phyloP scores from a whole-genome alignment of 2,888 invertebrate genomes.

The Lomographa bimaculata region DNA sequence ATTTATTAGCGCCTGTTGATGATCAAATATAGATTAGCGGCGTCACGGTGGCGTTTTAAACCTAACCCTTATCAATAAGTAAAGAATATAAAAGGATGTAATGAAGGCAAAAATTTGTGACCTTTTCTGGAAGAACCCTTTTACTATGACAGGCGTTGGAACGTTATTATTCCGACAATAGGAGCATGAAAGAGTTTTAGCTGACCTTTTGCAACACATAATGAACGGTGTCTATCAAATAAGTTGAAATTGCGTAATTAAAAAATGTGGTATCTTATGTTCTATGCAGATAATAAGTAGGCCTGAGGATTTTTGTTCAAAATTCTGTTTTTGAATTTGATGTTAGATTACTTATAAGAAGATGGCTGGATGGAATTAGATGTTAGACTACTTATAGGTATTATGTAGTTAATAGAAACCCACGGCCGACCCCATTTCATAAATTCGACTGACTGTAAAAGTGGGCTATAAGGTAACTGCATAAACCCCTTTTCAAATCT shows the following conservation, averaged over 20 bases:
- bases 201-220: conserved; percentile 9
- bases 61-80: conserved; percentile 26
- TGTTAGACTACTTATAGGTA: too few species aligned
- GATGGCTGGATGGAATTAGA: too few species aligned
- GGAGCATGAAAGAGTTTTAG: conserved; percentile 10
- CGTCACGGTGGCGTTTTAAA: too few species aligned
- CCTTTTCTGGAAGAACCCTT: conserved; percentile 16
- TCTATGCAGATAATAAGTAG: too few species aligned
- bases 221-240: conserved; percentile 14
- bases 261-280: not conserved
- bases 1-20: too few species aligned
- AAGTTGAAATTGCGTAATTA: conserved; percentile 4
- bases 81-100: conserved; percentile 17
- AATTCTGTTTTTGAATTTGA: not conserved
- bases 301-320: not conserved
- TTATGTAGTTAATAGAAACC: too few species aligned
- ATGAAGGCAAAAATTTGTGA: conserved; percentile 15
- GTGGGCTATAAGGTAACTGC: too few species aligned
- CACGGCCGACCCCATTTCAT: too few species aligned
- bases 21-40: too few species aligned
- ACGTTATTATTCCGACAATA: conserved; percentile 23
- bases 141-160: conserved; percentile 18
- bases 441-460: too few species aligned
- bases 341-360: too few species aligned
- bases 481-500: too few species aligned